Evolutionary conservation across 2,888 invertebrate genomes (phyloP), one percentile per base, ranked within the genome.

Genomic region (Tortricodes alternella): DNA sequence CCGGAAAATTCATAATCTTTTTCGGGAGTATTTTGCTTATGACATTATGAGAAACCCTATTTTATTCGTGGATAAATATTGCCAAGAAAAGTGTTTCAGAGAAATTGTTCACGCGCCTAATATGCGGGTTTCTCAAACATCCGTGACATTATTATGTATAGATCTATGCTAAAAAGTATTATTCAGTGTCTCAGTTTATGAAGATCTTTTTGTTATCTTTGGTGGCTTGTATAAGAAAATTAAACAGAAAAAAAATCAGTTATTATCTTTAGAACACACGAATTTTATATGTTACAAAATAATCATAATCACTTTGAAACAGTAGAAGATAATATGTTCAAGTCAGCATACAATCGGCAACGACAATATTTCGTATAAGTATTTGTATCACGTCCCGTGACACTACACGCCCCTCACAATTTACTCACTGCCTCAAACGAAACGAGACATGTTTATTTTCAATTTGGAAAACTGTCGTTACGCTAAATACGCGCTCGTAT

Each of bases 401-500:
- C 21, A 19, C 21, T 34, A 5, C 29, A n/a, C 24, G 13, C 41
- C 41, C 41, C 41, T 41, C 16, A 24, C 41, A 24, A 41, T 24
- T 41, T 41, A 16, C 24, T 41, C 24, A 41, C 23, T 41, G 41
- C 41, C 16, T 15, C 24, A 41, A 41, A 41, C 24, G 41, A 23
- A 35, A 18, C 4, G 37, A 23, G 23, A 39, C 23, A 24, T 41
- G 41, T 41, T 41, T 41, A 41, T 41, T 41, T 41, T 41, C 41
- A 41, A 41, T 41, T 41, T 41, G 41, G 9, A 4, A 24, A 39
- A 39, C 41, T 41, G 41, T 18, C 37, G 37, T n/a, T 23, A 9
- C 41, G 41, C 41, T 24, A 41, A 41, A 41, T 41, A 41, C 24
- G 41, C 15, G 24, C 29, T 29, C n/a, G n/a, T n/a, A n/a, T n/a